A percentile compares a stretch with the other conserved stretches of the same genome.
These are phyloP conservation scores for Bombus pyrosoma DNA, from an alignment of 1,140 invertebrate genomes.

Conservation along the genomic window DNA sequence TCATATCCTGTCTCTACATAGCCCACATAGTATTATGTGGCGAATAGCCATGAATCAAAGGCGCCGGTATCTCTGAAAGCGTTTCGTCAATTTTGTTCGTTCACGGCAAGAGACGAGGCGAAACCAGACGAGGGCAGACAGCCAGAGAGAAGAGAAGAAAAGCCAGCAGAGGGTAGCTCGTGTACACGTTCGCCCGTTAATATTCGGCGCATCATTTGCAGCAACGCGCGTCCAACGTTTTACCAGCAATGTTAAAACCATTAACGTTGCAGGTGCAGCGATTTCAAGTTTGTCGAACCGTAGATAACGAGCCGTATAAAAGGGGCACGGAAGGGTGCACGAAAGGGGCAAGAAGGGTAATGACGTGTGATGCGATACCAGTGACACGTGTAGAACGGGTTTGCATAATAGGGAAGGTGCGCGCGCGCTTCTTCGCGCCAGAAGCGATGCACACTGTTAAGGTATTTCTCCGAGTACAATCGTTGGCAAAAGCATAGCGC, in stretches of 20 bases:
- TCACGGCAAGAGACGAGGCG: neutral
- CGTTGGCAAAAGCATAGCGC: no score
- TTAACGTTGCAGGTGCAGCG: constrained; percentile 59
- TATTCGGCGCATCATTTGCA: constrained; percentile 12
- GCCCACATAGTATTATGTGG: constrained; percentile 18
- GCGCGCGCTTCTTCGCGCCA: neutral
- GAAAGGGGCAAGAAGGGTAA: constrained; percentile 51
- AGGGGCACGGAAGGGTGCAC: neutral
- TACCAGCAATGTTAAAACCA: constrained; percentile 45
- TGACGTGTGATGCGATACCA: constrained; percentile 67
- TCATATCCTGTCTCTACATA: constrained; percentile 21
- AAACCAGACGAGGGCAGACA: no score
- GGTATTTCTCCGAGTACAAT: no score
- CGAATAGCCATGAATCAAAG: constrained; percentile 16
- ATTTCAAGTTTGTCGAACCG: constrained; percentile 66
- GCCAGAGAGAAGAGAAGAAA: neutral
- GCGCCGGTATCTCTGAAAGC: neutral
- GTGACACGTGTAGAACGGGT: constrained; percentile 63
- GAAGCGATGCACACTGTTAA: neutral
- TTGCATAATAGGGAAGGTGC: constrained; percentile 28
- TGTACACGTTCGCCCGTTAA: neutral
- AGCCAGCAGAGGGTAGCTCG: no score
- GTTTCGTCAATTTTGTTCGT: constrained; percentile 19
- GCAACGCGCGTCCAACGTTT: neutral
- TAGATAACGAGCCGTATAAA: constrained; percentile 54